A percentile compares a stretch with the other conserved stretches of the same genome.
These are phyloP conservation scores for Orius insidiosus DNA, from an alignment of 1,140 invertebrate species.

Conservation along the genomic window DNA sequence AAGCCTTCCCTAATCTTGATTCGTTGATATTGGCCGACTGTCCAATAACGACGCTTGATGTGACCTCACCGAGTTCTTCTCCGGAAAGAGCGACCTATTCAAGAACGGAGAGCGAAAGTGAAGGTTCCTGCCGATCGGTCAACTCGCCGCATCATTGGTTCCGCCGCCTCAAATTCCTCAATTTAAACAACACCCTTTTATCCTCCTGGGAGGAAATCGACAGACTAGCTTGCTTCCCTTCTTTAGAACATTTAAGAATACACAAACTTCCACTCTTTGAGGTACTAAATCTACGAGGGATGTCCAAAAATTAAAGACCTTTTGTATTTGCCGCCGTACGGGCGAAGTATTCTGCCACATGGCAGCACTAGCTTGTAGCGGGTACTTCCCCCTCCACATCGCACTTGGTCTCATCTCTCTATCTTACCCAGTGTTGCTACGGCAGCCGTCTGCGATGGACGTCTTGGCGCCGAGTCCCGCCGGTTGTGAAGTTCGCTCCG, in stretches of 20 bases:
- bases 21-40: conserved; percentile 73
- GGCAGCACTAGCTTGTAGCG: too few species aligned
- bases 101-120: conserved; percentile 30
- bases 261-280: conserved; percentile 36
- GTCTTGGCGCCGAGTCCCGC: too few species aligned
- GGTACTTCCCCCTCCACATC: too few species aligned
- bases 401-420: too few species aligned
- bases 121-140: conserved; percentile 22
- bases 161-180: conserved; percentile 54
- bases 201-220: conserved; percentile 78
- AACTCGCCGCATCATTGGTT: conserved; percentile 37
- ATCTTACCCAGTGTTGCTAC: too few species aligned
- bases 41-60: conserved; percentile 44
- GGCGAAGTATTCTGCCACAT: too few species aligned
- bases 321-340: too few species aligned
- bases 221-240: conserved; percentile 59
- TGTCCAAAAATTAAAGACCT: too few species aligned
- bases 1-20: conserved; percentile 66
- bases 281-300: too few species aligned
- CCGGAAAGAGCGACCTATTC: conserved; percentile 22
- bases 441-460: too few species aligned
- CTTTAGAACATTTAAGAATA: conserved; percentile 62
- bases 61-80: conserved; percentile 19
- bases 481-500: too few species aligned
- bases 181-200: conserved; percentile 66